Evolutionary conservation across 2,797 vertebrate species (phyloP).

Genomic region (Falco concolor): DNA sequence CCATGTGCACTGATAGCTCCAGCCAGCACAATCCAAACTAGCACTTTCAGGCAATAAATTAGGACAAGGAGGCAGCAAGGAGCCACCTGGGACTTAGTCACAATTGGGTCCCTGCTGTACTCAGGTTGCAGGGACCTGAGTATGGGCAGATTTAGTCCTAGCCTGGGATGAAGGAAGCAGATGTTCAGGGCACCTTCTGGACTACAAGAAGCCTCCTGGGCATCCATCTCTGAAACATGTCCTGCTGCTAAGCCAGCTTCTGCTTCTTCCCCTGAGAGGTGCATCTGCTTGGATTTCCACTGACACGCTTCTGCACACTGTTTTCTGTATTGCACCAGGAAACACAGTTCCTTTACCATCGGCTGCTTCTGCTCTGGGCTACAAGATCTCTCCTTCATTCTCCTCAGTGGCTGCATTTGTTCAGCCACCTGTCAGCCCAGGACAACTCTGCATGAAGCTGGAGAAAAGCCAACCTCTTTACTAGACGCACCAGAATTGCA

Average conservation of each 20-base stretch:
- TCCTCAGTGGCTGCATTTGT: neutral
- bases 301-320: neutral
- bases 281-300: neutral
- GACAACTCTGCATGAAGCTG: neutral
- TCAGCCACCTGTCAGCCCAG: neutral
- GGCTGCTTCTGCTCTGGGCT: neutral
- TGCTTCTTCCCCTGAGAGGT: neutral
- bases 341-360: neutral
- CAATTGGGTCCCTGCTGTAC: neutral
- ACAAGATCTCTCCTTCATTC: neutral
- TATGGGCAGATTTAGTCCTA: accelerated
- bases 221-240: neutral
- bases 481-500: neutral
- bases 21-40: neutral
- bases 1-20: neutral
- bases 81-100: neutral
- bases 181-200: neutral
- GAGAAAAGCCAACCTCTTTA: neutral
- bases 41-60: neutral
- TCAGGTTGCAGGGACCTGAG: neutral
- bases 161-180: neutral
- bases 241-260: neutral
- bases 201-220: neutral
- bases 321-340: accelerated
- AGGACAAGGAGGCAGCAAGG: neutral